phyloP scores from a whole-genome alignment of 2,888 invertebrate genomes.

The Hermaeophaga mercurialis region DNA sequence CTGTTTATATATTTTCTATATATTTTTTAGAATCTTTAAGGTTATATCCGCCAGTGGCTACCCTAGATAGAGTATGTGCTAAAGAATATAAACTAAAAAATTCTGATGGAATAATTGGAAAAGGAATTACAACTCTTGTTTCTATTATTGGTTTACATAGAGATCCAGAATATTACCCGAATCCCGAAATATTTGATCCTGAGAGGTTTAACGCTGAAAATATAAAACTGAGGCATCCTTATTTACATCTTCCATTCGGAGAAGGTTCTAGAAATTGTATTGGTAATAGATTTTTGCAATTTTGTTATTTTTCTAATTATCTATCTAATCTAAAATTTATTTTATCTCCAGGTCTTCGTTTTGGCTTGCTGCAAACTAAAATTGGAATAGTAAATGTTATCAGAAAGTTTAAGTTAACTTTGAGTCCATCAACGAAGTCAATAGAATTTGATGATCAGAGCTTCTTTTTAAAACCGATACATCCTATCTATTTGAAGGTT shows the following conservation, averaged over 20 bases:
- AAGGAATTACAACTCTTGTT: constrained; percentile 26
- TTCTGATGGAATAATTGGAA: constrained; percentile 30
- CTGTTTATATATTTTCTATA: too few relatives aligned
- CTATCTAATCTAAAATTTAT: neutral
- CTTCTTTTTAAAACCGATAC: neutral
- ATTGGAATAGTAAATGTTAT: neutral
- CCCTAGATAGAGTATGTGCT: constrained; percentile 30
- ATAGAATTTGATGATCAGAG: neutral
- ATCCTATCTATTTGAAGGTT: neutral
- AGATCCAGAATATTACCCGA: constrained; percentile 51
- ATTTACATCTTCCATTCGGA: constrained; percentile 56
- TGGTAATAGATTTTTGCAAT: too few relatives aligned
- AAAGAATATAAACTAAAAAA: constrained; percentile 35
- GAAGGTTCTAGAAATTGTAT: constrained; percentile 65
- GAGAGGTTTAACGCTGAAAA: constrained; percentile 63
- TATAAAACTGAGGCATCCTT: constrained; percentile 47
- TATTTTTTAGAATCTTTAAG: constrained; percentile 36
- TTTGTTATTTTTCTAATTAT: neutral
- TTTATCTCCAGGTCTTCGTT: neutral
- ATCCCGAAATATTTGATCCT: constrained; percentile 67
- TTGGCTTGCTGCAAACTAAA: neutral
- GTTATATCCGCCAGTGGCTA: constrained; percentile 34
- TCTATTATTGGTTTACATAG: constrained; percentile 23
- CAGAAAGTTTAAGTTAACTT: neutral
- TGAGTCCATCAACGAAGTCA: neutral